Evolutionary conservation across 2,797 vertebrate genomes (phyloP), one percentile per base, ranked within the genome.

Genomic region (Platyrinchus mystaceus): DNA sequence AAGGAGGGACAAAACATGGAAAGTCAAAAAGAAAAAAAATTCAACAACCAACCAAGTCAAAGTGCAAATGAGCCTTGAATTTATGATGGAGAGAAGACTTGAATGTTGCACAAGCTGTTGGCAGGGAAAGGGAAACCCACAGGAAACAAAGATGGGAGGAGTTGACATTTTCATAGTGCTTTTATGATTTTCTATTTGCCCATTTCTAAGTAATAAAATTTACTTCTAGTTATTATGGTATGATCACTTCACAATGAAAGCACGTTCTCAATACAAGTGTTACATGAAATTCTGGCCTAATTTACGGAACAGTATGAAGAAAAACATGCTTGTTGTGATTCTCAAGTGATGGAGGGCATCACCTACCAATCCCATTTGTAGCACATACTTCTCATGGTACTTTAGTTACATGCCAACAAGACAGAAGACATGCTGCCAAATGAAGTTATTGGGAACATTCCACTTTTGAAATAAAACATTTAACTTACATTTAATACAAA

Each of bases 401-500:
- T 89, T 97, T 89, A 96, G 91, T 93, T 90, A 89, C 95, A 94
- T 96, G 95, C 94, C 94, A 97, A 97, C 91, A 97, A 97, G 96
- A 97, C 95, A 97, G 96, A 97, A 97, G 97, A 97, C 93, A 97
- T 92, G 94, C 95, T 97, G 97, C 95, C 97, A 97, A 97, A 97
- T 96, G 95, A 98, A 97, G 97, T 97, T 81, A 97, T 86, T 64
- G 69, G 97, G 96, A 98, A 97, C 95, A 98, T 97, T 97, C 95
- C 94, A 96, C 94, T 96, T 97, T 95, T 23, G 84, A 97, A 97
- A 97, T 96, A 98, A 97, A 98, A 97, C 96, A 98, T 97, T 98
- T 98, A 98, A 98, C 97, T 98, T 98, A 98, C 97, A 98, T 97
- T 97, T 97, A 98, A 98, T 98, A 98, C 97, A 98, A 97, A 97